phyloP scores from a whole-genome alignment of 2,113 vertebrate species.

The Cottus gobio region DNA sequence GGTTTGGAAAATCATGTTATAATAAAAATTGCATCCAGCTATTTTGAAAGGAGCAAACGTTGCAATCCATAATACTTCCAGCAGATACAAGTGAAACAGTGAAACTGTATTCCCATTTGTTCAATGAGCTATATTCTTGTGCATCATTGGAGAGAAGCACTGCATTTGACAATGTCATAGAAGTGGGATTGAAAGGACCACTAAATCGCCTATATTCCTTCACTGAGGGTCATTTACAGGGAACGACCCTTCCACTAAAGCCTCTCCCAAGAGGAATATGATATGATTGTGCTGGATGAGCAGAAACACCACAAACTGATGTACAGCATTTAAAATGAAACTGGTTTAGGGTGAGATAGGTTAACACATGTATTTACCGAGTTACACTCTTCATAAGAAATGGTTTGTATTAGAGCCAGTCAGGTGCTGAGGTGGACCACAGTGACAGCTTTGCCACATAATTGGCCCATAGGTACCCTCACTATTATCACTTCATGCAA shows the following conservation, averaged over 20 bases:
- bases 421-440: constrained; percentile 14
- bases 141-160: constrained; percentile 1
- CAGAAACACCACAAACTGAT: constrained; percentile 21
- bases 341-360: constrained; percentile 3
- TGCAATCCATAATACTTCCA: too few species aligned
- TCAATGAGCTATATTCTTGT: neutral
- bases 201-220: too few species aligned
- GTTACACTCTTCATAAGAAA: constrained; percentile 30
- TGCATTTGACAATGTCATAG: neutral
- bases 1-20: neutral
- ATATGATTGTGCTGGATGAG: constrained; percentile 20
- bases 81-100: too few species aligned
- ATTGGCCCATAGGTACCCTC: constrained; percentile 2
- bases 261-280: neutral
- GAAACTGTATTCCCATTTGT: too few species aligned
- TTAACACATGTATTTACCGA: constrained; percentile 19
- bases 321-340: constrained; percentile 23
- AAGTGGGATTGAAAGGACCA: neutral
- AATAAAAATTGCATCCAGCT: neutral
- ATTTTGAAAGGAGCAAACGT: too few species aligned
- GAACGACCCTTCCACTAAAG: neutral
- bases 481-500: neutral
- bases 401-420: constrained; percentile 36
- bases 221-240: constrained; percentile 5
- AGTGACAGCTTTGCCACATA: constrained; percentile 35